These are phyloP conservation scores for Notocelia uddmanniana DNA, from an alignment of 2,888 invertebrate species.

Conservation along the genomic window DNA sequence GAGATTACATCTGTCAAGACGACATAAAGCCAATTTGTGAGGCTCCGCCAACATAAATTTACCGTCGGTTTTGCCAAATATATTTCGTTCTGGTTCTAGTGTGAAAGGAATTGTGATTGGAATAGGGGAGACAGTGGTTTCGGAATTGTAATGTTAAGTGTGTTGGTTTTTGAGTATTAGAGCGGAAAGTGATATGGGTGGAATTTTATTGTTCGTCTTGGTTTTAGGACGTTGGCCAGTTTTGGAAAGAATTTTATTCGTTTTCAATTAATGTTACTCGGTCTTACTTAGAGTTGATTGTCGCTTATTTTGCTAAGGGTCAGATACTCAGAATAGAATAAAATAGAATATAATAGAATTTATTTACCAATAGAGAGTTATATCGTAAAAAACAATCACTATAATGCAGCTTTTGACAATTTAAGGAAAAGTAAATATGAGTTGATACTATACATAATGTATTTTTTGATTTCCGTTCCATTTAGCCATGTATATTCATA, in stretches of 20 bases:
- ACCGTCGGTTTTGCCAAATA: conserved; percentile 17
- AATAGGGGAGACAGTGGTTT: neutral
- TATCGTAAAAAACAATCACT: too few relatives aligned
- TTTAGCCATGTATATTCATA: too few relatives aligned
- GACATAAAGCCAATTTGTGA: conserved; percentile 66
- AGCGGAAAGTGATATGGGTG: conserved; percentile 45
- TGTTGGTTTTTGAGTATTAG: conserved; percentile 33
- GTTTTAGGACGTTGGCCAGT: conserved; percentile 30
- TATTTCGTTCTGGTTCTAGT: neutral
- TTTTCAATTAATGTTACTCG: conserved; percentile 1
- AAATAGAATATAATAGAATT: too few relatives aligned
- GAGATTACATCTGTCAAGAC: conserved; percentile 72
- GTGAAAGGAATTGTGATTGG: conserved; percentile 19
- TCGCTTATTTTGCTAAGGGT: neutral
- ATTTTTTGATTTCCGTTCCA: too few relatives aligned
- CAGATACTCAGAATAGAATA: too few relatives aligned
- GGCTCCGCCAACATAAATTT: conserved; percentile 36
- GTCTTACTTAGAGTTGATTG: neutral
- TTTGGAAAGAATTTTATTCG: conserved; percentile 5
- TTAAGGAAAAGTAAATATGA: too few relatives aligned
- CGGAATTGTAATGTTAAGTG: neutral
- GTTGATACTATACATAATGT: too few relatives aligned
- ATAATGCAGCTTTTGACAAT: too few relatives aligned
- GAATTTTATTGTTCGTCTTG: conserved; percentile 39
- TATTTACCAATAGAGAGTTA: too few relatives aligned